Evolutionary conservation across 1,140 invertebrate species (phyloP).

Genomic region (Hyphantria cunea): DNA sequence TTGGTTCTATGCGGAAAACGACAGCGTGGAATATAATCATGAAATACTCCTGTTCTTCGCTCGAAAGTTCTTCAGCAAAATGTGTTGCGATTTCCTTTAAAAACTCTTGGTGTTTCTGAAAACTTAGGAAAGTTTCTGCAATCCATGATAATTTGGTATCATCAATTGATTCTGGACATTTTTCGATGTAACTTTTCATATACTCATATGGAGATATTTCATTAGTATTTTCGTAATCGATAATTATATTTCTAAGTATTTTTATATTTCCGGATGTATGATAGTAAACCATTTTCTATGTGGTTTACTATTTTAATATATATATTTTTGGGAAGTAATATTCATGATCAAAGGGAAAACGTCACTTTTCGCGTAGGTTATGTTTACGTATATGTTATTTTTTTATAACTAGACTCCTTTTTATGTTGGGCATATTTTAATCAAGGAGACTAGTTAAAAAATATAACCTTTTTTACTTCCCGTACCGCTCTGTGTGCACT

Average conservation of each 20-base stretch:
- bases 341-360: too few species aligned
- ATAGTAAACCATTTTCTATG: constrained; percentile 69
- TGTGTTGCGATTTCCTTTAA: constrained; percentile 47
- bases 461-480: too few species aligned
- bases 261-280: constrained; percentile 66
- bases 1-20: constrained; percentile 57
- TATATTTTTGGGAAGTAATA: constrained; percentile 2
- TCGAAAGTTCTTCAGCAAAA: constrained; percentile 51
- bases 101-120: constrained; percentile 60
- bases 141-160: constrained; percentile 67
- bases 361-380: too few species aligned
- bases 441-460: too few species aligned
- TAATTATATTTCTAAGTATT: constrained; percentile 57
- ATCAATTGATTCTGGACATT: constrained; percentile 53
- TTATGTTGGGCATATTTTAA: too few species aligned
- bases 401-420: too few species aligned
- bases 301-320: constrained; percentile 28
- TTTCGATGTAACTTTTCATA: constrained; percentile 66
- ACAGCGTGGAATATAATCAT: constrained; percentile 59
- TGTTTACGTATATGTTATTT: too few species aligned
- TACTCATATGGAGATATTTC: constrained; percentile 64
- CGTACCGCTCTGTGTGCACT: too few species aligned
- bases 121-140: constrained; percentile 61
- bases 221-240: constrained; percentile 45
- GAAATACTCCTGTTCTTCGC: constrained; percentile 64